Evolutionary conservation across 2,888 invertebrate species (phyloP).

Genomic region (Coronaproctus castanopsis): DNA sequence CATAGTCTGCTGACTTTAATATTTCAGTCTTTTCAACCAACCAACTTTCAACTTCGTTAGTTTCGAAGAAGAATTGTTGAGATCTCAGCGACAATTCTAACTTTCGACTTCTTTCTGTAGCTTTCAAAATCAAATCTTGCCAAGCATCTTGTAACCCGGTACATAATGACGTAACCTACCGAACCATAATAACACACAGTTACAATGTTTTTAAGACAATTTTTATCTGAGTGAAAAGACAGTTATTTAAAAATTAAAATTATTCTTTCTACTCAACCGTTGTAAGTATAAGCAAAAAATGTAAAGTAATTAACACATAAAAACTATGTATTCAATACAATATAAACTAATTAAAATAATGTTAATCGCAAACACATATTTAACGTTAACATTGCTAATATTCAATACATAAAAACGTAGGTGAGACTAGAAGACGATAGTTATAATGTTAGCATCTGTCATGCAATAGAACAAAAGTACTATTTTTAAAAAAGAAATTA

Average conservation of each 20-base stretch:
- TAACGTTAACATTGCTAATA: no score
- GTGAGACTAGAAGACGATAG: no score
- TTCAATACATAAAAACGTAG: no score
- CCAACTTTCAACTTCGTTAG: conserved; percentile 83
- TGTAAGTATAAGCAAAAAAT: no score
- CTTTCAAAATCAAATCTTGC: conserved; percentile 48
- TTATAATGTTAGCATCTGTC: no score
- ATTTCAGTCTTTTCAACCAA: conserved; percentile 67
- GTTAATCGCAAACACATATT: no score
- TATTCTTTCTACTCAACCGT: background rate
- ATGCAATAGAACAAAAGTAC: no score
- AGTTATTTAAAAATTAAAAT: background rate
- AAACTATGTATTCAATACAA: no score
- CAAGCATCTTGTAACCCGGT: conserved; percentile 48
- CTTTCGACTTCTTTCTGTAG: conserved; percentile 48
- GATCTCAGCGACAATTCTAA: conserved; percentile 70
- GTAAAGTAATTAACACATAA: no score
- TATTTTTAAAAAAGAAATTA: no score
- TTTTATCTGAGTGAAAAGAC: background rate
- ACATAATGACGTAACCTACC: conserved; percentile 53
- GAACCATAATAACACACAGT: no score
- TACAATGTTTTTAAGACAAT: background rate
- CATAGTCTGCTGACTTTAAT: conserved; percentile 62
- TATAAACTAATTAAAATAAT: no score
- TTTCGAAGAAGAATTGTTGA: conserved; percentile 81